phyloP scores from a whole-genome alignment of 2,797 vertebrate genomes.

The Oryzias sinensis region DNA sequence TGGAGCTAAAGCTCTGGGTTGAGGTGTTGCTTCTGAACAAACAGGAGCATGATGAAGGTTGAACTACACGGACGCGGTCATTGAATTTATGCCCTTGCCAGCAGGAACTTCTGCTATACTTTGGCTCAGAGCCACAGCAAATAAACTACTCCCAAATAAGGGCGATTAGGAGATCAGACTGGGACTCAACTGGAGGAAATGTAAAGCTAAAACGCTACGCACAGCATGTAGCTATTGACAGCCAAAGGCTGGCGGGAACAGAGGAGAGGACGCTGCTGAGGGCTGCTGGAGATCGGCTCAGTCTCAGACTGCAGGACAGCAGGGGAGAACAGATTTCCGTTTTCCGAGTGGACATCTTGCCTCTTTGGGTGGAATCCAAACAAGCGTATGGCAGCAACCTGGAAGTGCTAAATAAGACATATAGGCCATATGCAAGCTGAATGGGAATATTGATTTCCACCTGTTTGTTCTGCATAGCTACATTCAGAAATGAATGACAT shows the following conservation, averaged over 20 bases:
- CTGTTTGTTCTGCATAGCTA: too few relatives aligned
- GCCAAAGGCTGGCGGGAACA: slow-evolving; percentile 1
- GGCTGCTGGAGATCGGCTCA: slow-evolving; percentile 20
- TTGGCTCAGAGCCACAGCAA: slow-evolving; percentile 24
- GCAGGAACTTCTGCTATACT: slow-evolving; percentile 24
- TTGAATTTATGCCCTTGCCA: slow-evolving; percentile 28
- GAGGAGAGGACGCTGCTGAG: slow-evolving; percentile 27
- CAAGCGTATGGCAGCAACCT: slow-evolving; percentile 6
- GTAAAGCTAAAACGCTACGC: slow-evolving; percentile 10
- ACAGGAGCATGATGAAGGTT: background rate
- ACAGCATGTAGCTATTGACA: slow-evolving; percentile 12
- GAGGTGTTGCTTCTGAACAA: background rate
- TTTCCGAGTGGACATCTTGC: slow-evolving; percentile 10
- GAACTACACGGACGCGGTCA: slow-evolving; percentile 1
- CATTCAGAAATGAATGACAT: too few relatives aligned
- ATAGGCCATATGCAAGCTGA: background rate
- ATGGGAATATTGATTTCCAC: too few relatives aligned
- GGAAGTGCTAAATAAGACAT: slow-evolving; percentile 6
- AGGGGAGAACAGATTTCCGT: slow-evolving; percentile 25
- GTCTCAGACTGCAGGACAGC: slow-evolving; percentile 31
- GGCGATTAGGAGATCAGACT: slow-evolving; percentile 14
- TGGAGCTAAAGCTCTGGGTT: too few relatives aligned
- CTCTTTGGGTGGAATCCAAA: slow-evolving; percentile 32
- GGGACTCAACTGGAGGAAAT: slow-evolving; percentile 17
- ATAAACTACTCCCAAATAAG: slow-evolving; percentile 31